Conservation (phyloP, 2,888 invertebrate genomes). For the Apoderus coryli region DNA sequence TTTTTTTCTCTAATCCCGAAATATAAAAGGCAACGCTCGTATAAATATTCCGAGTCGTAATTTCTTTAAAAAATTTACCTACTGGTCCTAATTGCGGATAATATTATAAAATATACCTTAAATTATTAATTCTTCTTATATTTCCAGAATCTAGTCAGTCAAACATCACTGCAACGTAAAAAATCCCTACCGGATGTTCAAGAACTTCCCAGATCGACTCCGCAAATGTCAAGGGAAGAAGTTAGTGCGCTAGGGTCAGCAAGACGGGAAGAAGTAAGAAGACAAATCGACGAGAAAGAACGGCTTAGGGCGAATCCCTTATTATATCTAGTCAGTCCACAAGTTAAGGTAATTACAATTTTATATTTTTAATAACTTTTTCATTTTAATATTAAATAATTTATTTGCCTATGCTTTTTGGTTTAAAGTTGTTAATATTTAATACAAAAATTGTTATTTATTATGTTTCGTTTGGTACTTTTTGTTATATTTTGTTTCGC, state of each 20-base stretch:
- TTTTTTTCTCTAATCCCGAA: too few relatives aligned
- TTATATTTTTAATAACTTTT: too few relatives aligned
- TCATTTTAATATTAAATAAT: too few relatives aligned
- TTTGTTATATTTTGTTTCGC: too few relatives aligned
- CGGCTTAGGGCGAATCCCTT: constrained; percentile 88
- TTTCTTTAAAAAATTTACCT: too few relatives aligned
- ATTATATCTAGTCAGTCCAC: constrained; percentile 91
- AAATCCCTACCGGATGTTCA: constrained; percentile 95
- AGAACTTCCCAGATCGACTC: constrained; percentile 62
- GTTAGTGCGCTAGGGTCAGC: constrained; percentile 88
- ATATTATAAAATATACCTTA: constrained; percentile 6
- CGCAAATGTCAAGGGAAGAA: constrained; percentile 87
- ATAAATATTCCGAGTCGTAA: too few relatives aligned
- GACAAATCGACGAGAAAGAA: constrained; percentile 82
- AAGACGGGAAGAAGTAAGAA: constrained; percentile 84
- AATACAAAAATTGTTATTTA: too few relatives aligned
- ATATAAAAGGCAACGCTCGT: too few relatives aligned
- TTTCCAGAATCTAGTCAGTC: constrained; percentile 58
- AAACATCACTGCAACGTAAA: constrained; percentile 73
- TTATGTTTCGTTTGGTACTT: too few relatives aligned
- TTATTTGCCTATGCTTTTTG: too few relatives aligned
- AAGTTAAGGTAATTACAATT: constrained; percentile 93
- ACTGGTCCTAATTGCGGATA: background rate
- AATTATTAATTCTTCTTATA: constrained; percentile 10
- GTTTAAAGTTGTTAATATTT: too few relatives aligned